Conservation (phyloP, 1,140 invertebrate species). For the Lepidotrigona ventralis region DNA sequence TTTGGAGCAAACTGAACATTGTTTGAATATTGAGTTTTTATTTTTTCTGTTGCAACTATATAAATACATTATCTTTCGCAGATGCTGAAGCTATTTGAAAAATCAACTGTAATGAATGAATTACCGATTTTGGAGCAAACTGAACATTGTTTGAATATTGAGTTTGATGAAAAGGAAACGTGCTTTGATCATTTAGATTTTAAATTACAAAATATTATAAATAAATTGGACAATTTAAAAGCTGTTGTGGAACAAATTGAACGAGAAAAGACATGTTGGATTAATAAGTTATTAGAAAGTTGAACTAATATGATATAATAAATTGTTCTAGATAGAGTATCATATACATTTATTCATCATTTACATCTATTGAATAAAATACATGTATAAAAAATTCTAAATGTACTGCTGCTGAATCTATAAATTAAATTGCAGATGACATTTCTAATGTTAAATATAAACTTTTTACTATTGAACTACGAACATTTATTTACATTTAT, state of each 20-base stretch:
- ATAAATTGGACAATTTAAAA: conserved; percentile 63
- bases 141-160: conserved; percentile 13
- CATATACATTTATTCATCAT: conserved; percentile 15
- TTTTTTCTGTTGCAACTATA: background rate
- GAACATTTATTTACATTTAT: conserved; percentile 65
- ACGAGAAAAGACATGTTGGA: conserved; percentile 47
- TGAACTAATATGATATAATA: conserved; percentile 23
- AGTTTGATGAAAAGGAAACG: conserved; percentile 17
- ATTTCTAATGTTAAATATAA: conserved; percentile 46
- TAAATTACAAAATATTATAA: conserved; percentile 46
- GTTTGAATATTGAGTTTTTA: conserved; percentile 22
- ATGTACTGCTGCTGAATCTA: background rate
- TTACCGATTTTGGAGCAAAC: conserved; percentile 10
- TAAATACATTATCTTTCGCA: conserved; percentile 32
- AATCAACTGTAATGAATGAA: background rate
- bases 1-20: conserved; percentile 18
- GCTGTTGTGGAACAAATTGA: conserved; percentile 59
- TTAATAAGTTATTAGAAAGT: conserved; percentile 52
- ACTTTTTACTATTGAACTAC: conserved; percentile 57
- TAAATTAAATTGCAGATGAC: conserved; percentile 5
- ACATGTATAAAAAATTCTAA: conserved; percentile 14
- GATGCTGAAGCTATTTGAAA: conserved; percentile 35
- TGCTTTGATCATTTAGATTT: conserved; percentile 34
- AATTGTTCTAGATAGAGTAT: background rate
- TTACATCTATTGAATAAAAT: background rate